Conservation (phyloP, 2,797 vertebrate species). For the Onychomys torridus region DNA sequence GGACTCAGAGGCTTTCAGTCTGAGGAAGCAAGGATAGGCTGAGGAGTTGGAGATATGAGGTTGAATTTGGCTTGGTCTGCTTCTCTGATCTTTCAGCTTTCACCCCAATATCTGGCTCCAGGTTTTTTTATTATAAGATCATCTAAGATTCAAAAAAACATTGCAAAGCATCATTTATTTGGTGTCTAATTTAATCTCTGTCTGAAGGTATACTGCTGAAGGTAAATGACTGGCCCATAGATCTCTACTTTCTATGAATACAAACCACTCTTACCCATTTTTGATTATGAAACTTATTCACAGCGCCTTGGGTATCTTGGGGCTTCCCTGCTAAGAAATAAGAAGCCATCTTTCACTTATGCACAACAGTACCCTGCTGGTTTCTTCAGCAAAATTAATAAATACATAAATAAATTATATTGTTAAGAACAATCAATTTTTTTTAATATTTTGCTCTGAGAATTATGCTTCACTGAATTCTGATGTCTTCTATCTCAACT, state of each 20-base stretch:
- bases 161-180: neutral
- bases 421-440: neutral
- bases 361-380: neutral
- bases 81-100: too few relatives aligned
- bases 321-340: neutral
- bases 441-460: neutral
- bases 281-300: neutral
- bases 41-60: too few relatives aligned
- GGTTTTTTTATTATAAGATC: too few relatives aligned
- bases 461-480: neutral
- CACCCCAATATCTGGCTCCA: too few relatives aligned
- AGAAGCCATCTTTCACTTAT: neutral
- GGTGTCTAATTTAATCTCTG: neutral
- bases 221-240: too few relatives aligned
- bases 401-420: neutral
- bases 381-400: neutral
- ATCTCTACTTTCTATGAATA: neutral
- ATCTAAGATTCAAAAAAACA: too few relatives aligned
- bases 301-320: neutral
- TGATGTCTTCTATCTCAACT: neutral
- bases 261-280: neutral
- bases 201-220: neutral
- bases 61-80: too few relatives aligned
- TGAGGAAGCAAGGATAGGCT: too few relatives aligned
- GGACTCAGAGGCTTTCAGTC: too few relatives aligned